phyloP scores from a whole-genome alignment of 2,888 invertebrate genomes.

The Abrostola triplasia region DNA sequence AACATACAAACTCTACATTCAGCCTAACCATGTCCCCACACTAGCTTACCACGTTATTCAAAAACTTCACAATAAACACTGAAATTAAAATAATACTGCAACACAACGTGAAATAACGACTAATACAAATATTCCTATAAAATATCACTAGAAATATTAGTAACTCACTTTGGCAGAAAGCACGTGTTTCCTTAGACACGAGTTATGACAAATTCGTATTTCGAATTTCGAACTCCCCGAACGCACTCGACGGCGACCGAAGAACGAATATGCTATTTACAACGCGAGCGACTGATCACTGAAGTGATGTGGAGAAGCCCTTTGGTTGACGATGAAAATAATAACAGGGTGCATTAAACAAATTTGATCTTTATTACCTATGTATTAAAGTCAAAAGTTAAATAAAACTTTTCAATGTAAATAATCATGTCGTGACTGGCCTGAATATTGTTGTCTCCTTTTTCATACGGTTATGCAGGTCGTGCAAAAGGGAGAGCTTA shows the following conservation, averaged over 20 bases:
- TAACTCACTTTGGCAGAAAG: slow-evolving; percentile 61
- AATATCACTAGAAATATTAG: slow-evolving; percentile 37
- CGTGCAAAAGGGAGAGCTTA: slow-evolving; percentile 63
- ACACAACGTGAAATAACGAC: slow-evolving; percentile 26
- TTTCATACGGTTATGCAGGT: slow-evolving; percentile 51
- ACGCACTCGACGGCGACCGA: slow-evolving; percentile 64
- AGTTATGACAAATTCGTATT: slow-evolving; percentile 45
- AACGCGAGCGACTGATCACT: slow-evolving; percentile 61
- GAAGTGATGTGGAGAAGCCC: slow-evolving; percentile 68
- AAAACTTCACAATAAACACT: slow-evolving; percentile 51
- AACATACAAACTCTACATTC: slow-evolving; percentile 5
- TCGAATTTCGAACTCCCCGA: slow-evolving; percentile 52
- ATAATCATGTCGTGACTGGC: slow-evolving; percentile 69
- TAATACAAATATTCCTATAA: slow-evolving; percentile 28
- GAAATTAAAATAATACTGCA: slow-evolving; percentile 25
- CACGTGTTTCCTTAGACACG: slow-evolving; percentile 61
- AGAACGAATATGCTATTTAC: slow-evolving; percentile 71
- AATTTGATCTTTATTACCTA: slow-evolving; percentile 60
- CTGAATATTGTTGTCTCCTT: slow-evolving; percentile 68
- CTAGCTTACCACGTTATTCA: slow-evolving; percentile 39
- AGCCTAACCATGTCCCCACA: slow-evolving; percentile 32
- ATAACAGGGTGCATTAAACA: slow-evolving; percentile 60
- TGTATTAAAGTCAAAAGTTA: slow-evolving; percentile 54
- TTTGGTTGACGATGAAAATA: slow-evolving; percentile 72
- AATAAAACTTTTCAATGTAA: slow-evolving; percentile 52